phyloP scores from a whole-genome alignment of 37 sponge, comb jelly and placozoan genomes.

The Tethya wilhelma region DNA sequence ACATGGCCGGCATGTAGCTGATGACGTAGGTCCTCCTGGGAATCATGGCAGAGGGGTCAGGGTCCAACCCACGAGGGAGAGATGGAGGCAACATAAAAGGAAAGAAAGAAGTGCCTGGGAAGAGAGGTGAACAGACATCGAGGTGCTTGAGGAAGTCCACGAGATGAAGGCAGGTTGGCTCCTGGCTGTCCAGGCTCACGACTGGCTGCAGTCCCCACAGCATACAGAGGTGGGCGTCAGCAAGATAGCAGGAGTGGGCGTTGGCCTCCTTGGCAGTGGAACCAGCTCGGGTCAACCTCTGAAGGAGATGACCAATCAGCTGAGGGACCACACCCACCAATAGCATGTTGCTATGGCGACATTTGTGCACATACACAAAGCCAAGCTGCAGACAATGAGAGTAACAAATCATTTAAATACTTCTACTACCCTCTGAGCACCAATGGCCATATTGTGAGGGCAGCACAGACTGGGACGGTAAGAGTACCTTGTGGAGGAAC shows the following conservation, averaged over 20 bases:
- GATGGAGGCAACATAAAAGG: conserved; percentile 16
- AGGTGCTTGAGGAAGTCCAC: conserved; percentile 40
- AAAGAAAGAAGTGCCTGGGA: conserved; percentile 34
- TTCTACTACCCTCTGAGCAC: neutral
- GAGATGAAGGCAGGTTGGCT: conserved; percentile 15
- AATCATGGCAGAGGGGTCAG: conserved; percentile 26
- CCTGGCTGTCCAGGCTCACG: neutral
- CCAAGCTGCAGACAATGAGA: conserved; percentile 10
- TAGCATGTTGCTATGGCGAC: neutral
- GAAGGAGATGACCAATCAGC: conserved; percentile 48
- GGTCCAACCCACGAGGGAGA: conserved; percentile 3
- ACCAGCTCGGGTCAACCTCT: conserved; percentile 19
- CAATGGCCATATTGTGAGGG: neutral
- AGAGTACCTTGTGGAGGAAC: conserved; percentile 66
- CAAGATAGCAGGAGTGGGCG: conserved; percentile 16
- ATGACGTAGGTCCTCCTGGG: conserved; percentile 49
- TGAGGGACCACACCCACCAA: conserved; percentile 56
- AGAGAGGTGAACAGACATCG: conserved; percentile 37
- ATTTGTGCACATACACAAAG: conserved; percentile 25
- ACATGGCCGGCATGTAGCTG: conserved; percentile 38
- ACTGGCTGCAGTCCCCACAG: conserved; percentile 57
- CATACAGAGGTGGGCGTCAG: conserved; percentile 46
- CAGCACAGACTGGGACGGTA: neutral
- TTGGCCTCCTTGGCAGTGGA: neutral
- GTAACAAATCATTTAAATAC: neutral